Conservation (phyloP, 2,888 invertebrate species). For the Blastobasis lacticolella region DNA sequence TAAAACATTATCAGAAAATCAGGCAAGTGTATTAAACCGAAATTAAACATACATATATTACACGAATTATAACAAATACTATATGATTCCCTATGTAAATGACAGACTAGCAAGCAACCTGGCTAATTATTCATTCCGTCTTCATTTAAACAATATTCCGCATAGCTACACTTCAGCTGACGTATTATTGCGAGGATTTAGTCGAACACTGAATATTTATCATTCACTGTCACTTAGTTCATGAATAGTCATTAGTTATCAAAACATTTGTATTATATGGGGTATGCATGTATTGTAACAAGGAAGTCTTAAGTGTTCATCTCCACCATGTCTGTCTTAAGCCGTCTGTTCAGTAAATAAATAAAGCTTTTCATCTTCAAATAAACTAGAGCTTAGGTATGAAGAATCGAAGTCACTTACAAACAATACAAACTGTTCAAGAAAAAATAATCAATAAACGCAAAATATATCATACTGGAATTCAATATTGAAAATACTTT, state of each 20-base stretch:
- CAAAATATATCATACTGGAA: too few species aligned
- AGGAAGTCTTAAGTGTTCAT: background rate
- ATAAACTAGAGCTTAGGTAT: background rate
- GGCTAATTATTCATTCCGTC: conserved; percentile 25
- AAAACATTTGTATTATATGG: conserved; percentile 1
- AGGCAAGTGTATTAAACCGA: background rate
- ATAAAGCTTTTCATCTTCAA: background rate
- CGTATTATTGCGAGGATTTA: conserved; percentile 38
- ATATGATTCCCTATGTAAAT: background rate
- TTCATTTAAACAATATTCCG: conserved; percentile 26
- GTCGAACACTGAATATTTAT: conserved; percentile 46
- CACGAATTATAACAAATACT: background rate
- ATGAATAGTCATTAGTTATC: conserved; percentile 39
- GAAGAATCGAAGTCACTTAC: background rate
- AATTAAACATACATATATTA: background rate
- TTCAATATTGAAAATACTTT: too few species aligned
- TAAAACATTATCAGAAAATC: too few species aligned
- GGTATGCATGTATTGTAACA: background rate
- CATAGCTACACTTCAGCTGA: conserved; percentile 23
- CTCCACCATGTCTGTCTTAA: background rate
- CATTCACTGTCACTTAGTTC: conserved; percentile 34
- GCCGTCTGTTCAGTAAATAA: background rate
- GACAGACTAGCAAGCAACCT: conserved; percentile 1
- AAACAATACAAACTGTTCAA: too few species aligned
- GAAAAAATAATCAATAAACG: too few species aligned